These are phyloP conservation scores for Diorhabda elongata DNA, from an alignment of 1,140 invertebrate species.

Conservation along the genomic window DNA sequence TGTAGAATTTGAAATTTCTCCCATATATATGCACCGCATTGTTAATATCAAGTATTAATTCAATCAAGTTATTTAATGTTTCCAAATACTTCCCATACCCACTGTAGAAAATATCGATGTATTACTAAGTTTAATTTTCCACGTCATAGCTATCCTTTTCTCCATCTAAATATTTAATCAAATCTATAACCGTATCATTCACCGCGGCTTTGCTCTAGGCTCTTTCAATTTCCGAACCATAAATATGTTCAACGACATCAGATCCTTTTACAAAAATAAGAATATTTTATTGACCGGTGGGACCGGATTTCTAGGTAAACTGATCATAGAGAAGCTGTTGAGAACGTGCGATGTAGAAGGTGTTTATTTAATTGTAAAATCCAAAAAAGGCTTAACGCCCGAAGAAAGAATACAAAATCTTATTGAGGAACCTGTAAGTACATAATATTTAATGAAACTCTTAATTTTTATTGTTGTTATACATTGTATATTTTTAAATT, in stretches of 20 bases:
- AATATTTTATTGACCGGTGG: slow-evolving; percentile 67
- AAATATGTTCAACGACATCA: slow-evolving; percentile 21
- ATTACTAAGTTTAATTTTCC: neutral
- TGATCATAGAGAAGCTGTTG: slow-evolving; percentile 74
- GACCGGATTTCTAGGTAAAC: slow-evolving; percentile 85
- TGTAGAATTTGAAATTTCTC: too few species aligned
- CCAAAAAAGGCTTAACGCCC: slow-evolving; percentile 56
- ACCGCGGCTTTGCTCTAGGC: slow-evolving; percentile 2
- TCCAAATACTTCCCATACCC: too few species aligned
- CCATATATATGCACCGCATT: too few species aligned
- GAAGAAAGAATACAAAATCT: slow-evolving; percentile 24
- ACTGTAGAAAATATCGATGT: too few species aligned
- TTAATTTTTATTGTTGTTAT: too few species aligned
- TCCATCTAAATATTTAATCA: slow-evolving; percentile 26
- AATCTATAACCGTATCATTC: slow-evolving; percentile 23
- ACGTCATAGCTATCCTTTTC: slow-evolving; percentile 5
- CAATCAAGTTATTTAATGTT: too few species aligned
- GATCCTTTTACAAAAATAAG: slow-evolving; percentile 35
- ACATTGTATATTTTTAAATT: too few species aligned
- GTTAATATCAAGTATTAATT: too few species aligned
- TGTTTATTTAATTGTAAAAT: slow-evolving; percentile 67
- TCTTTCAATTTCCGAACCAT: neutral
- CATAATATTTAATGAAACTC: too few species aligned
- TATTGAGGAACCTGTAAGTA: slow-evolving; percentile 25
- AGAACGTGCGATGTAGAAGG: slow-evolving; percentile 61